phyloP scores from a whole-genome alignment of 30 jellyfish, hydroid and myxozoan species.

The Aurelia aurita complex sp. Pacific region DNA sequence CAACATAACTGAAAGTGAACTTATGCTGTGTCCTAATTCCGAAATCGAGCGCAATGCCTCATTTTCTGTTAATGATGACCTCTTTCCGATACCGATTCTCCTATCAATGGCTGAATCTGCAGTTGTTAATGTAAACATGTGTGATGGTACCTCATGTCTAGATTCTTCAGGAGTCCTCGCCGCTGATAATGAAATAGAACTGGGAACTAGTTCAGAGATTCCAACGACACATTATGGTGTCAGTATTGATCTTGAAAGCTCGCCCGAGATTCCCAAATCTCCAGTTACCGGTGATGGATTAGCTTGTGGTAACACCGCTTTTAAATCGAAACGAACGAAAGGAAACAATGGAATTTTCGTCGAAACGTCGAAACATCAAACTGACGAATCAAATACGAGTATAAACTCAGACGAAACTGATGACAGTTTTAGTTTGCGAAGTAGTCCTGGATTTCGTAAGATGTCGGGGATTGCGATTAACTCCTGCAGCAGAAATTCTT shows the following conservation, averaged over 20 bases:
- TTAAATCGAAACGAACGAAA: not conserved
- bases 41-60: slow-evolving; percentile 66
- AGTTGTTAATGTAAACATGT: slow-evolving; percentile 57
- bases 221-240: slow-evolving; percentile 50
- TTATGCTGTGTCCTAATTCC: slow-evolving; percentile 45
- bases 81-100: slow-evolving; percentile 70
- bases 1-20: slow-evolving; percentile 60
- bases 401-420: not conserved
- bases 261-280: slow-evolving; percentile 17
- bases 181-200: slow-evolving; percentile 53
- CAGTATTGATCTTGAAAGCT: slow-evolving; percentile 37
- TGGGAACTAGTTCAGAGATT: slow-evolving; percentile 50
- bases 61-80: slow-evolving; percentile 54
- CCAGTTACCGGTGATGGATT: not conserved
- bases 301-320: not conserved
- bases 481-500: not conserved
- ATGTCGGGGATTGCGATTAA: not conserved
- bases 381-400: not conserved
- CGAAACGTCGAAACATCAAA: not conserved
- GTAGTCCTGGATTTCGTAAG: not conserved
- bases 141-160: slow-evolving; percentile 44
- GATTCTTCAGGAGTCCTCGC: slow-evolving; percentile 45
- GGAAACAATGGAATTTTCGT: slow-evolving; percentile 1
- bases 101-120: slow-evolving; percentile 73
- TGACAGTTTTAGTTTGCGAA: not conserved